Evolutionary conservation across 2,888 invertebrate species (phyloP).

Genomic region (Drosophila leonis): DNA sequence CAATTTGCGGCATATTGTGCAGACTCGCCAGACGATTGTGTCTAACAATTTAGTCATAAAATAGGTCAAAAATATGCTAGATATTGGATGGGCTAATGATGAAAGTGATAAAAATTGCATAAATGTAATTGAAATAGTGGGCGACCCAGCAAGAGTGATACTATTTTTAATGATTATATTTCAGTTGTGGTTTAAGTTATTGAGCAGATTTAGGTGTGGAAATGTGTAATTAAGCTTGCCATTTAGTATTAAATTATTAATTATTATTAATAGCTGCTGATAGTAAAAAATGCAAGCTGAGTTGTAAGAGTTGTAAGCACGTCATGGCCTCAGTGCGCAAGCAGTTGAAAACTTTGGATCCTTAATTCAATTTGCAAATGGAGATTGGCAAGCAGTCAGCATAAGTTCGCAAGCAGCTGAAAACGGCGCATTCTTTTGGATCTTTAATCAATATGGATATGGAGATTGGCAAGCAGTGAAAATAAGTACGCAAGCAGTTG

Average conservation of each 20-base stretch:
- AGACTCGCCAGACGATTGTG: background rate
- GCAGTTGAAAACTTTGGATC: no score
- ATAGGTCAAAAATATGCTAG: slow-evolving; percentile 2
- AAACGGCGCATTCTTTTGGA: no score
- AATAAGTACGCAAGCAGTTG: no score
- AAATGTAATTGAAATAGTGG: background rate
- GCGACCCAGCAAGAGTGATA: no score
- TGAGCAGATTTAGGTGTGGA: background rate
- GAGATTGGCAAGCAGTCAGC: no score
- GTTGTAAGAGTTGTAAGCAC: background rate
- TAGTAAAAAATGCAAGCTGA: background rate
- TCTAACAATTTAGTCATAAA: slow-evolving; percentile 6
- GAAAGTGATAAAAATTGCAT: background rate
- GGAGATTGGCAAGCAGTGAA: no score
- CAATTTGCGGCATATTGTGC: slow-evolving; percentile 28
- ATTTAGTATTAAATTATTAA: no score
- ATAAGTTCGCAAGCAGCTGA: no score
- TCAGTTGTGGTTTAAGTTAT: fast-evolving
- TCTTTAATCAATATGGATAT: no score
- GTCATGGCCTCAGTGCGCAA: no score
- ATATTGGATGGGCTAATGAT: background rate
- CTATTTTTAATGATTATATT: background rate
- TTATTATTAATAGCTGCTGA: no score
- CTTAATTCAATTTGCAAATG: no score
- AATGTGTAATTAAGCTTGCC: fast-evolving